Evolutionary conservation across 2,113 vertebrate genomes (phyloP), one percentile per base, ranked within the genome.

Genomic region (Willisornis vidua): DNA sequence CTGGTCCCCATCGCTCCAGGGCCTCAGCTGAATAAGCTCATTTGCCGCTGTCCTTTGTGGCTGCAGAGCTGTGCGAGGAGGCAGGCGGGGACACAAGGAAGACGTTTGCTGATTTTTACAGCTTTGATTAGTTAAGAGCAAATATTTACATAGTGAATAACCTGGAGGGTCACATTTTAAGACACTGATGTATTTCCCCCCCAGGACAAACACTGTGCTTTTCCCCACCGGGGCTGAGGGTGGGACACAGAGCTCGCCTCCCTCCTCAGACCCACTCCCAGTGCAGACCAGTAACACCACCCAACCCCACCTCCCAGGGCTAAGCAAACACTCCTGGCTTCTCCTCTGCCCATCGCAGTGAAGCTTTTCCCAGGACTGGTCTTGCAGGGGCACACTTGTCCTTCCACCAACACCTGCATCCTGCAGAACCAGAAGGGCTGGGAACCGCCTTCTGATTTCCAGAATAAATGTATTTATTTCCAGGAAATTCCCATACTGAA

Each of bases 191-290:
- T 65, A 33, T 45, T 54, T 14, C n/a, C 45, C 3, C 13, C 8
- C 2, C 29, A 29, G 87, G 37, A 59, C 51, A 80, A 62, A 54
- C 5, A 59, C 11, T 0, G 0, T 23, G 28, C 51, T 93, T 45
- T 17, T 22, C 45, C 71, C 20, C 0, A 0, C 39, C 0, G 2
- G 67, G 3, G 46, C n/a, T 57, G 49, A 5, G 82, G 58, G 48
- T 61, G 78, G 59, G 46, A 59, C 28, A 1, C 57, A 65, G 33
- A 79, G 18, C 55, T 26, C 1, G 0, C 20, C 59, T 61, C 54
- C n/a, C 10, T 20, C 8, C 2, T 59, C 73, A 48, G 66, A n/a
- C 37, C 75, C 11, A 2, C 52, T 57, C 72, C 80, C 84, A 23
- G 7, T 2, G 52, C 52, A 59, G 37, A 58, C 25, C n/a, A 33